These are phyloP conservation scores for Picathartes gymnocephalus DNA, from an alignment of 2,113 vertebrate species.

Conservation along the genomic window DNA sequence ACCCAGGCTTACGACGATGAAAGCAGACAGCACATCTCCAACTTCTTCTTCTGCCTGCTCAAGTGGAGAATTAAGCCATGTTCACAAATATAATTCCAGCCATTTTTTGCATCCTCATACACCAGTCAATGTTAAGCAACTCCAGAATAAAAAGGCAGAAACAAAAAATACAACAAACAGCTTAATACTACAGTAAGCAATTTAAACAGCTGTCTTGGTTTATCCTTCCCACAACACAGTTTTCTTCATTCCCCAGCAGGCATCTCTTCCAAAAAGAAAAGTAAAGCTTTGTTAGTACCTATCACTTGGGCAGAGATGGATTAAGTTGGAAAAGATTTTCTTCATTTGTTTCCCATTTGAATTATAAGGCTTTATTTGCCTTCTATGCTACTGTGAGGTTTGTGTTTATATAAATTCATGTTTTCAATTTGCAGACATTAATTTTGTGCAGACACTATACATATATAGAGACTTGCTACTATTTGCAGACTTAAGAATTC, in stretches of 20 bases:
- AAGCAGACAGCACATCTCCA: neutral
- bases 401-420: neutral
- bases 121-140: neutral
- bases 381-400: neutral
- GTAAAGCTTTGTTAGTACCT: neutral
- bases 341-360: neutral
- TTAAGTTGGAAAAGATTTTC: neutral
- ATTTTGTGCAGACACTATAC: neutral
- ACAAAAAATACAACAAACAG: neutral
- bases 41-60: neutral
- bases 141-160: neutral
- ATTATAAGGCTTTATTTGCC: neutral
- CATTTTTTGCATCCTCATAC: neutral
- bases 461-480: neutral
- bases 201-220: conserved; percentile 6
- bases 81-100: neutral
- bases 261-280: neutral
- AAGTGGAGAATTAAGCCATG: neutral
- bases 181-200: neutral
- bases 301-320: neutral
- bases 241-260: neutral
- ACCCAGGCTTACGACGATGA: neutral
- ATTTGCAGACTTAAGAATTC: neutral
- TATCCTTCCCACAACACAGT: neutral
- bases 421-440: neutral